A percentile compares a stretch with the other conserved stretches of the same genome.
Evolutionary conservation across 2,797 vertebrate genomes (phyloP).

Genomic region (Pipistrellus pipistrellus): DNA sequence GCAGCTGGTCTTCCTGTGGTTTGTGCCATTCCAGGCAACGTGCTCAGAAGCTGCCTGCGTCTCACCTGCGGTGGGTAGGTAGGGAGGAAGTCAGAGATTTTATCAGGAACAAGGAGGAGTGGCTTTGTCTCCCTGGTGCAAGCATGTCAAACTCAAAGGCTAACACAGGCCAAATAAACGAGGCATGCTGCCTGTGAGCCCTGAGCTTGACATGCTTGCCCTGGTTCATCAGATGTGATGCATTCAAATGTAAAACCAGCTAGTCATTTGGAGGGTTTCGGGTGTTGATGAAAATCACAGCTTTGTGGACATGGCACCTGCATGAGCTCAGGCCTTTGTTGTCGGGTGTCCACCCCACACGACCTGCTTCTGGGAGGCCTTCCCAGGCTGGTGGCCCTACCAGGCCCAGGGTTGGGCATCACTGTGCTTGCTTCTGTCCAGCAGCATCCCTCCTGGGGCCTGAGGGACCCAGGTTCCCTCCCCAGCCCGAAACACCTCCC

Average conservation of each 20-base stretch:
- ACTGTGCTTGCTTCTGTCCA: conserved; percentile 68
- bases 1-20: background rate
- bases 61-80: background rate
- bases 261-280: conserved; percentile 13
- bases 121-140: background rate
- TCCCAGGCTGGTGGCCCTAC: background rate
- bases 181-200: no score
- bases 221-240: background rate
- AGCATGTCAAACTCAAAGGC: no score
- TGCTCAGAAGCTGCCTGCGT: background rate
- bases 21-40: background rate
- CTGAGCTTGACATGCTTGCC: background rate
- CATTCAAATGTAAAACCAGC: background rate
- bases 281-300: background rate
- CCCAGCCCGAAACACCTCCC: background rate
- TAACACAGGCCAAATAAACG: no score
- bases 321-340: background rate
- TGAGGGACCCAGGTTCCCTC: background rate
- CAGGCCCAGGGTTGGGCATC: conserved; percentile 61
- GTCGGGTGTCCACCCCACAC: rapidly evolving
- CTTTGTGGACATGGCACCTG: background rate
- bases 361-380: background rate
- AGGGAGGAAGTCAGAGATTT: background rate
- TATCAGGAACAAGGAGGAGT: background rate
- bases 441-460: conserved; percentile 48